Percentiles rank a stretch among this genome's conserved stretches.
Evolutionary conservation across 2,888 invertebrate genomes (phyloP).

Genomic region (Cremastinae sp.): DNA sequence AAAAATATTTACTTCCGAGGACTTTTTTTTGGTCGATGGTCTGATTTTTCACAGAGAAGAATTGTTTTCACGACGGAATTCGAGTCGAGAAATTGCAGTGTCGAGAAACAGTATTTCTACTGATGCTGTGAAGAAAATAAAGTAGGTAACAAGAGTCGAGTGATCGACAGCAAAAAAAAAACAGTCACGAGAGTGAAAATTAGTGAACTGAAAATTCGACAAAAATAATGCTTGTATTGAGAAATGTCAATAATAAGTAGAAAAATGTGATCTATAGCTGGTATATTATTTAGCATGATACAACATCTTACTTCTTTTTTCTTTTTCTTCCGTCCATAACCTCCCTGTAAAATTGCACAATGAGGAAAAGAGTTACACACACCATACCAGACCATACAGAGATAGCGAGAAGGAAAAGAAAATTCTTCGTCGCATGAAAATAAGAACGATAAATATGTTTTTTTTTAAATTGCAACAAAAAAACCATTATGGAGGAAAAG

Average conservation of each 20-base stretch:
- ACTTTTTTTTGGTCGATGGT: not conserved
- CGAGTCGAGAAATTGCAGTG: slow-evolving; percentile 51
- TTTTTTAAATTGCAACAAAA: too few relatives aligned
- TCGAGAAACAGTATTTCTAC: slow-evolving; percentile 44
- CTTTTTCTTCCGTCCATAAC: slow-evolving; percentile 98
- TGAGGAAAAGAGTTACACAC: slow-evolving; percentile 80
- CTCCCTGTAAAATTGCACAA: slow-evolving; percentile 88
- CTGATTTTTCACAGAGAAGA: too few relatives aligned
- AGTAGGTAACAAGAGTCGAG: slow-evolving; percentile 10
- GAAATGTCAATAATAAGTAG: slow-evolving; percentile 60
- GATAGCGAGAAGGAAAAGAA: slow-evolving; percentile 68
- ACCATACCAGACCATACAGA: slow-evolving; percentile 74
- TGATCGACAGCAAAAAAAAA: slow-evolving; percentile 49
- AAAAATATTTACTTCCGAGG: not conserved
- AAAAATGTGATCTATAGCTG: slow-evolving; percentile 66
- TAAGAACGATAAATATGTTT: slow-evolving; percentile 62
- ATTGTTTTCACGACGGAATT: too few relatives aligned
- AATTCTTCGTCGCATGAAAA: slow-evolving; percentile 58
- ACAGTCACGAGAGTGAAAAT: slow-evolving; percentile 65
- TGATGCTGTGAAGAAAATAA: slow-evolving; percentile 55
- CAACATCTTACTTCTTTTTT: slow-evolving; percentile 97
- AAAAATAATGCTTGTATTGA: slow-evolving; percentile 56
- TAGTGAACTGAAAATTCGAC: too few relatives aligned
- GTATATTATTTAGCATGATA: slow-evolving; percentile 79
- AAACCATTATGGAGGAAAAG: slow-evolving; percentile 10